These are phyloP conservation scores for Solea senegalensis DNA, from an alignment of 2,113 vertebrate species.

Conservation along the genomic window DNA sequence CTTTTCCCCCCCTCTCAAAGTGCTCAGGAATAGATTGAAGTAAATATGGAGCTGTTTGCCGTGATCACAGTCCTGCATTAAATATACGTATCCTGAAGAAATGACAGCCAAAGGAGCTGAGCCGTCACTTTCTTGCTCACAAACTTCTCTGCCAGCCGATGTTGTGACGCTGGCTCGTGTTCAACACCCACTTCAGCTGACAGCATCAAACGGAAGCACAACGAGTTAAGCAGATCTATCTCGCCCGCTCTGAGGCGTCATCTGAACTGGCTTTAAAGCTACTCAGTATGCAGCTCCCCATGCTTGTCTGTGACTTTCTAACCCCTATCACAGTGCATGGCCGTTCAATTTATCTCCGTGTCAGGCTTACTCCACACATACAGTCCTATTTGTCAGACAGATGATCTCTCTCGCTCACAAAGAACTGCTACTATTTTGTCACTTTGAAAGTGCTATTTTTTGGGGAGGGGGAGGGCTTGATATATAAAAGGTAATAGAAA, in stretches of 20 bases:
- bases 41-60: conserved; percentile 34
- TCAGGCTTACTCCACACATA: conserved; percentile 40
- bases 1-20: conserved; percentile 1
- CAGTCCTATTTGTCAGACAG: conserved; percentile 31
- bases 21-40: conserved; percentile 28
- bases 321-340: conserved; percentile 64
- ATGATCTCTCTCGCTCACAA: conserved; percentile 14
- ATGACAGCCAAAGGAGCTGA: conserved; percentile 66
- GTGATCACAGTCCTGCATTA: conserved; percentile 58
- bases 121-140: conserved; percentile 60
- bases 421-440: conserved; percentile 21
- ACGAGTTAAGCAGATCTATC: conserved; percentile 77
- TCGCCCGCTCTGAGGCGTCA: conserved; percentile 60
- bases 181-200: conserved; percentile 69
- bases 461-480: not conserved
- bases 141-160: conserved; percentile 49
- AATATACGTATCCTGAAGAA: conserved; percentile 45
- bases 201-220: conserved; percentile 72
- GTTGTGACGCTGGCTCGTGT: conserved; percentile 63
- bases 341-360: conserved; percentile 58
- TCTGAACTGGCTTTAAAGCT: conserved; percentile 74
- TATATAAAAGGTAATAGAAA: conserved; percentile 8
- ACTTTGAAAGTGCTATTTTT: conserved; percentile 5
- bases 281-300: conserved; percentile 51
- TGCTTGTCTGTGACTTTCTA: conserved; percentile 67